Conservation (phyloP, 2,888 invertebrate genomes). For the Pristionchus entomophagus region DNA sequence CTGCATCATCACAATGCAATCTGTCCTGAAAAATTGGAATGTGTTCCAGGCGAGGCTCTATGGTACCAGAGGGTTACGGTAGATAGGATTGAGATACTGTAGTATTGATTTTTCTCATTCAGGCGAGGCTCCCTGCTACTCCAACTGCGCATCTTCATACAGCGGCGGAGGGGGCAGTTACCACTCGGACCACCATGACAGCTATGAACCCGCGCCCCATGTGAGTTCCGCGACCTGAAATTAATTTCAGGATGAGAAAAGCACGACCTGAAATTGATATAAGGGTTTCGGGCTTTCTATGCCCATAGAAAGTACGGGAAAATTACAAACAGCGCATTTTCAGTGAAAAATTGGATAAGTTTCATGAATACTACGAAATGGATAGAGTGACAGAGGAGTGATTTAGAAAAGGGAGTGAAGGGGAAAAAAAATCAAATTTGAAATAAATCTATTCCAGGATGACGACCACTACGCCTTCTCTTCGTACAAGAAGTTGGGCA, state of each 20-base stretch:
- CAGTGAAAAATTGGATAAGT: too few relatives aligned
- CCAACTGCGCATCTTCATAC: not conserved
- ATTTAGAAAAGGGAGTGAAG: too few relatives aligned
- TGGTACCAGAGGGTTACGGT: too few relatives aligned
- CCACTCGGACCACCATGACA: not conserved
- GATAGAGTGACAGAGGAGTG: too few relatives aligned
- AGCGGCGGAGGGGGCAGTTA: not conserved
- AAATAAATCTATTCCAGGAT: slow-evolving; percentile 3
- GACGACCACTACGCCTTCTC: slow-evolving; percentile 32
- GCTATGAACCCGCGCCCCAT: slow-evolving; percentile 16
- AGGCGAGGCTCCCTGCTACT: not conserved
- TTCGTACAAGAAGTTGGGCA: slow-evolving; percentile 11
- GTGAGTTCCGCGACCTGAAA: not conserved
- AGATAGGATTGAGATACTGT: too few relatives aligned
- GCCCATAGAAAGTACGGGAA: too few relatives aligned
- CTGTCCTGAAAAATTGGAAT: not conserved
- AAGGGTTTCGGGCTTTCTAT: too few relatives aligned
- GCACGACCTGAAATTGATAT: too few relatives aligned
- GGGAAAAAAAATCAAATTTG: too few relatives aligned
- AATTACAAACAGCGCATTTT: too few relatives aligned
- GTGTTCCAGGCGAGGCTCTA: not conserved
- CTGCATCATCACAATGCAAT: too few relatives aligned
- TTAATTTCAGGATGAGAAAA: not conserved
- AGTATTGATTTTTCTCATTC: not conserved
- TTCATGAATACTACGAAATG: too few relatives aligned